phyloP scores from a whole-genome alignment of 2,113 vertebrate species.

The Seriola dumerili region DNA sequence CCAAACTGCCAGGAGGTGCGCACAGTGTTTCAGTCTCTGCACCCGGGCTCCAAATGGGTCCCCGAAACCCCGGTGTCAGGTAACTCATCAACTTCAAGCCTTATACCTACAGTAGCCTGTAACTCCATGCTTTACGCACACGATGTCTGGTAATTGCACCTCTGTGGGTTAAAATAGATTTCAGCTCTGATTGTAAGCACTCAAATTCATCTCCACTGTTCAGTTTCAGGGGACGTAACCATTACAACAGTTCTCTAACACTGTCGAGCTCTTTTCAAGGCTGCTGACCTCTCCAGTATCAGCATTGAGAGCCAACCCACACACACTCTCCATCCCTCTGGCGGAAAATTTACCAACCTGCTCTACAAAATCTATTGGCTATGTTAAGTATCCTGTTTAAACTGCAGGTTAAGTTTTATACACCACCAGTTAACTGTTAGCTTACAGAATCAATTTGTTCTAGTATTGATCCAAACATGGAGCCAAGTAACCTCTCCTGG shows the following conservation, averaged over 20 bases:
- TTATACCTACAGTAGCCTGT: neutral
- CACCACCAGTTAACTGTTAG: conserved; percentile 13
- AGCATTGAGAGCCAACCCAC: conserved; percentile 43
- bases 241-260: conserved; percentile 1
- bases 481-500: conserved; percentile 1
- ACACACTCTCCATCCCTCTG: conserved; percentile 32
- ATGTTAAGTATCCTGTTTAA: conserved; percentile 3
- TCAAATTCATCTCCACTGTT: neutral
- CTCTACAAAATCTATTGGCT: neutral
- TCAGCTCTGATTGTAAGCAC: neutral
- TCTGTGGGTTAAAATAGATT: neutral
- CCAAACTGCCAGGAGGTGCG: conserved; percentile 86
- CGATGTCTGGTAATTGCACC: neutral
- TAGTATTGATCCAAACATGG: conserved; percentile 36
- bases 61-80: conserved; percentile 86
- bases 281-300: conserved; percentile 33
- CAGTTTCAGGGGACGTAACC: neutral
- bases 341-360: conserved; percentile 35
- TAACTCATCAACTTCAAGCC: conserved; percentile 59
- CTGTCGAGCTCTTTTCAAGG: conserved; percentile 5
- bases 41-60: conserved; percentile 86
- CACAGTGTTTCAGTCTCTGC: conserved; percentile 82
- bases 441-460: conserved; percentile 35
- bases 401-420: conserved; percentile 3
- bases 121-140: conserved; percentile 32